phyloP scores from a whole-genome alignment of 2,797 vertebrate genomes.

The Cynopterus sphinx region DNA sequence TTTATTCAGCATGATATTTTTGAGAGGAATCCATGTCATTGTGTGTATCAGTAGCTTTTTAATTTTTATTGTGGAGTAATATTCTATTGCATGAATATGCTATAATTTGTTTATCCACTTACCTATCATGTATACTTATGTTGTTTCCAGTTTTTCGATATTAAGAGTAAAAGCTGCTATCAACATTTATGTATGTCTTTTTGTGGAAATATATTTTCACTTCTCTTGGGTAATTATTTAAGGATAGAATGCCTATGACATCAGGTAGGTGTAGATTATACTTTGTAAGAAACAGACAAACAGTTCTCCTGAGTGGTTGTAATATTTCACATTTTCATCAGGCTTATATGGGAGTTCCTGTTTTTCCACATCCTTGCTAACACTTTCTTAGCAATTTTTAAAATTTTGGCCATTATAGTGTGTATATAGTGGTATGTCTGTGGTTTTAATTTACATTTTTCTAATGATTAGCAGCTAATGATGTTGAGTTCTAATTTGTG shows the following conservation, averaged over 20 bases:
- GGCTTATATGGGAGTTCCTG: not conserved
- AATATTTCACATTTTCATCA: not conserved
- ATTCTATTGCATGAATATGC: not conserved
- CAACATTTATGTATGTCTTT: not conserved
- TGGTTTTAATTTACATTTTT: not conserved
- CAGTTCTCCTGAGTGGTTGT: not conserved
- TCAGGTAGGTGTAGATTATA: not conserved
- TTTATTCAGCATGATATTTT: not conserved
- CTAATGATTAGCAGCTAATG: not conserved
- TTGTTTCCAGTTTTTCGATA: not conserved
- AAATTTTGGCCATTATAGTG: not conserved
- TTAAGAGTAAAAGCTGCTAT: not conserved
- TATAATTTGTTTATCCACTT: not conserved
- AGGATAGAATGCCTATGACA: not conserved
- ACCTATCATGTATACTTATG: not conserved
- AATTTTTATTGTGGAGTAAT: not conserved
- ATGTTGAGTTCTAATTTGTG: not conserved
- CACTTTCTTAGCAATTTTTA: not conserved
- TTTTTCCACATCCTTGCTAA: not conserved
- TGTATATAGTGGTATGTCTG: not conserved
- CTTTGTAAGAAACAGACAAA: not conserved
- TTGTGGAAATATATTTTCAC: not conserved
- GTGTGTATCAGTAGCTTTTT: not conserved
- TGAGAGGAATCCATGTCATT: not conserved
- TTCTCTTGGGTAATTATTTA: conserved; percentile 44